Conservation (phyloP, 2,888 invertebrate species). For the Tetragnatha montana region DNA sequence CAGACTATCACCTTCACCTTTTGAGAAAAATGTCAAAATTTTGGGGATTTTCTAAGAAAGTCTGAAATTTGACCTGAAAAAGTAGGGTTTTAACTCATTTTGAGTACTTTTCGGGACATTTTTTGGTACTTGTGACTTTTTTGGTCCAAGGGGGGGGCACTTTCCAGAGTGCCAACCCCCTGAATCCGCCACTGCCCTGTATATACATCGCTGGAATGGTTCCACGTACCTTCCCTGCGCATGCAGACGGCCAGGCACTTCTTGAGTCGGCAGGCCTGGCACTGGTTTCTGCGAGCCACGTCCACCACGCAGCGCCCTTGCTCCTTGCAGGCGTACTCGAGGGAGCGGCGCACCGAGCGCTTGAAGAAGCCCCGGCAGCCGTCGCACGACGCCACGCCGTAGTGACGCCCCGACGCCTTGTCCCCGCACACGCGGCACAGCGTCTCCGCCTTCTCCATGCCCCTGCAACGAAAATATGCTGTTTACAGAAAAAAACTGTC, state of each 20-base stretch:
- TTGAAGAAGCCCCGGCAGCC: conserved; percentile 92
- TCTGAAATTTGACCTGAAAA: too few relatives aligned
- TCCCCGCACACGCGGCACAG: conserved; percentile 78
- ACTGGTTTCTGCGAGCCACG: conserved; percentile 93
- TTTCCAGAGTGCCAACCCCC: too few relatives aligned
- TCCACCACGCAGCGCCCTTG: conserved; percentile 91
- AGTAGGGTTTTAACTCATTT: too few relatives aligned
- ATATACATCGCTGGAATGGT: too few relatives aligned
- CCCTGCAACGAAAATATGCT: background rate
- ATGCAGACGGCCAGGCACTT: conserved; percentile 93
- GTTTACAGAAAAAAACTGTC: background rate
- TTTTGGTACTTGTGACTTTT: too few relatives aligned
- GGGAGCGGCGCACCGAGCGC: conserved; percentile 88
- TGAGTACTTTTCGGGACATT: too few relatives aligned
- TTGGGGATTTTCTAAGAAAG: too few relatives aligned
- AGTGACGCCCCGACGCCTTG: conserved; percentile 79
- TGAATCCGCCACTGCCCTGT: too few relatives aligned
- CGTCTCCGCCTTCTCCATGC: conserved; percentile 54
- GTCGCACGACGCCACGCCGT: conserved; percentile 79
- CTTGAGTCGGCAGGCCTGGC: conserved; percentile 93
- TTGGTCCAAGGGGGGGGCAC: too few relatives aligned
- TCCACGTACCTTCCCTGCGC: conserved; percentile 96
- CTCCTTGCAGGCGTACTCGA: conserved; percentile 95
- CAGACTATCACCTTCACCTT: too few relatives aligned
- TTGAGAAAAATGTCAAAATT: too few relatives aligned